These are phyloP conservation scores for Trissoscelio sp. DNA, from an alignment of 2,888 invertebrate genomes.

Conservation along the genomic window DNA sequence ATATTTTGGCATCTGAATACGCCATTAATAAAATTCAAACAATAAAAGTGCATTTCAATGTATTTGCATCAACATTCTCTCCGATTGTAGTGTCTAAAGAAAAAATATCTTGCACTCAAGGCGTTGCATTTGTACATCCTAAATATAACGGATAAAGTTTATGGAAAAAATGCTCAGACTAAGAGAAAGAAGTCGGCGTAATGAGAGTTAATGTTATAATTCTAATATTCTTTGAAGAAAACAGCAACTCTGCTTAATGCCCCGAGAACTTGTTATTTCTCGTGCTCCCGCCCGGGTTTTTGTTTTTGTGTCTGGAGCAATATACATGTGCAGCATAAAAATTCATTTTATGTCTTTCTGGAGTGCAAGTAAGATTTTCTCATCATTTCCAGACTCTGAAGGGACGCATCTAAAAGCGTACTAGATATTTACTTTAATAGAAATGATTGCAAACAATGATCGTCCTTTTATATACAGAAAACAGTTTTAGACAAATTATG, in stretches of 20 bases:
- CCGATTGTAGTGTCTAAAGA: too few relatives aligned
- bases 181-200: slow-evolving; percentile 18
- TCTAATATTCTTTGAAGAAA: slow-evolving; percentile 32
- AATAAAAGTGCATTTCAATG: too few relatives aligned
- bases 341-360: background rate
- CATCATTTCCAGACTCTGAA: background rate
- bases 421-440: too few relatives aligned
- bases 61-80: too few relatives aligned
- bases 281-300: background rate
- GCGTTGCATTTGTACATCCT: slow-evolving; percentile 29
- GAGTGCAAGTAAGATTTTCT: background rate
- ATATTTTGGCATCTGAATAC: too few relatives aligned
- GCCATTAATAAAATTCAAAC: too few relatives aligned
- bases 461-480: too few relatives aligned
- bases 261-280: background rate
- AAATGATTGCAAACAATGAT: too few relatives aligned
- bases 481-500: too few relatives aligned
- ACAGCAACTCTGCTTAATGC: background rate
- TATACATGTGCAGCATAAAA: background rate
- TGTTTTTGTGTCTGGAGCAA: background rate
- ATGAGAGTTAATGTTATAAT: slow-evolving; percentile 43
- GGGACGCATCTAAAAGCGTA: background rate
- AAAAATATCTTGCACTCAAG: too few relatives aligned
- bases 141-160: slow-evolving; percentile 19
- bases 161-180: background rate